Evolutionary conservation across 2,797 vertebrate genomes (phyloP).

Genomic region (Pelochelys cantorii): DNA sequence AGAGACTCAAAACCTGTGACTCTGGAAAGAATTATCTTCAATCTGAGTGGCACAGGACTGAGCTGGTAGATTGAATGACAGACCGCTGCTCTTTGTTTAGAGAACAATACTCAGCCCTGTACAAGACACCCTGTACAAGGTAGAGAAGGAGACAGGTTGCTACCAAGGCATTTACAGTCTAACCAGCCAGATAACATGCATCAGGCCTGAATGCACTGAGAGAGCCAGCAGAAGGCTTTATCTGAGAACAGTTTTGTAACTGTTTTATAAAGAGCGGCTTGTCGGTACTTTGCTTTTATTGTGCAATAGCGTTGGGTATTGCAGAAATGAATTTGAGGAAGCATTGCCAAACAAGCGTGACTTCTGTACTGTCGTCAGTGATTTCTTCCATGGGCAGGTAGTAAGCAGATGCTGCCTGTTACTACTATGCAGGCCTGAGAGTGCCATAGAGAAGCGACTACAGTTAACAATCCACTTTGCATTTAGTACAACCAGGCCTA

Average conservation of each 20-base stretch:
- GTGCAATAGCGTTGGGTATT: neutral
- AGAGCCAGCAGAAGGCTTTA: neutral
- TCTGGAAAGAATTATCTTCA: neutral
- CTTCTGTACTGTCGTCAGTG: neutral
- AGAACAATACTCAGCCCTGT: neutral
- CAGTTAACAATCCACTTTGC: neutral
- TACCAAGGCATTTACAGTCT: neutral
- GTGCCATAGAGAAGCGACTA: neutral
- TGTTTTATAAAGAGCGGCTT: neutral
- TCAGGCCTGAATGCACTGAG: neutral
- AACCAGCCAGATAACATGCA: neutral
- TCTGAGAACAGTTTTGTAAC: neutral
- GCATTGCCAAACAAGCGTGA: neutral
- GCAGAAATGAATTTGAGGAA: neutral
- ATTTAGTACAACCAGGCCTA: neutral
- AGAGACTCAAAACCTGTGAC: neutral
- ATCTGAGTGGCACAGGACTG: neutral
- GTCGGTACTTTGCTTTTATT: neutral
- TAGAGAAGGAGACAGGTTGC: neutral
- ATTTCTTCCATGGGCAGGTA: neutral
- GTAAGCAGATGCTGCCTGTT: neutral
- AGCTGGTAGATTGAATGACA: neutral
- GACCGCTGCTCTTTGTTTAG: neutral
- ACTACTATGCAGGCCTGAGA: neutral
- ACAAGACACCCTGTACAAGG: neutral